Percentiles rank a stretch among this genome's conserved stretches.
Evolutionary conservation across 2,888 invertebrate genomes (phyloP).

Genomic region (Pherbina coryleti): DNA sequence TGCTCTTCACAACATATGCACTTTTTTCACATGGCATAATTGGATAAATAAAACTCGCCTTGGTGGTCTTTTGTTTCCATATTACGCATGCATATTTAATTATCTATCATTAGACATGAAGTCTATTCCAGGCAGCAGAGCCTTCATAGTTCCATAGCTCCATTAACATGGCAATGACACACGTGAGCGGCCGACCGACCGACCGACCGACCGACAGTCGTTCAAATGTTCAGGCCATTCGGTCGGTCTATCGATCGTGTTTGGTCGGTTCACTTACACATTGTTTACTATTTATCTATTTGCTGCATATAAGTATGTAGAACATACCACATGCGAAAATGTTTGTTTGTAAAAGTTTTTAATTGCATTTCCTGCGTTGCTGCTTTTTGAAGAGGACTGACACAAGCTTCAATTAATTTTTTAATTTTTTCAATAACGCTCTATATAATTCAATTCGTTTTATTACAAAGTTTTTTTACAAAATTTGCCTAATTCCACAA

Average conservation of each 20-base stretch:
- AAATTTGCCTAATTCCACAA: too few species aligned
- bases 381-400: slow-evolving; percentile 11
- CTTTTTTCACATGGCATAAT: slow-evolving; percentile 11
- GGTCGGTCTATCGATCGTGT: background rate
- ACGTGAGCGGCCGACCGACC: background rate
- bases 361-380: slow-evolving; percentile 28
- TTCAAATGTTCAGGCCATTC: background rate
- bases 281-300: slow-evolving; percentile 4
- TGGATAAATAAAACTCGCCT: slow-evolving; percentile 5
- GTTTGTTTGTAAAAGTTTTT: slow-evolving; percentile 1
- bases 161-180: background rate
- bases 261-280: background rate
- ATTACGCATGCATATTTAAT: slow-evolving; percentile 33
- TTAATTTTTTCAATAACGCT: background rate
- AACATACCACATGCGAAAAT: too few species aligned
- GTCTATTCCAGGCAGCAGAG: slow-evolving; percentile 23
- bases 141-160: slow-evolving; percentile 1
- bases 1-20: background rate
- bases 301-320: background rate
- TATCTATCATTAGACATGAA: slow-evolving; percentile 30
- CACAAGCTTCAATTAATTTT: background rate
- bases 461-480: background rate
- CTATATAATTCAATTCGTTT: background rate
- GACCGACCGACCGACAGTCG: background rate
- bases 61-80: background rate